phyloP scores from a whole-genome alignment of 2,113 vertebrate genomes.

The Azemiops feae region DNA sequence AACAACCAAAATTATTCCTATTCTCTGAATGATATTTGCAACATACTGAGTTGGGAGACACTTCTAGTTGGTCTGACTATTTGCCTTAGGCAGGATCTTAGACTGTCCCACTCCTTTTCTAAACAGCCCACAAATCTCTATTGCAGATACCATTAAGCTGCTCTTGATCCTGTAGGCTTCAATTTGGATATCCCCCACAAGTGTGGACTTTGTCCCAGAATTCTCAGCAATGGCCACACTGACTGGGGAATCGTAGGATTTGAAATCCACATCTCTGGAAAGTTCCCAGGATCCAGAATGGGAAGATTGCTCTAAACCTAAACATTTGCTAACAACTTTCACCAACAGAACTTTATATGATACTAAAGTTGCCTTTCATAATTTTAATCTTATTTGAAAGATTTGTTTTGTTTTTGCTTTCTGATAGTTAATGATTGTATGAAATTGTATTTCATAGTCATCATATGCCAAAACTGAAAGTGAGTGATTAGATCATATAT shows the following conservation, averaged over 20 bases:
- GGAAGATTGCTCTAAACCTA: background rate
- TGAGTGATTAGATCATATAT: constrained; percentile 30
- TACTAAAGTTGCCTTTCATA: background rate
- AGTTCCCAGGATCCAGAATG: background rate
- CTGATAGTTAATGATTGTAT: constrained; percentile 3
- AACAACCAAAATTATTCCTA: background rate
- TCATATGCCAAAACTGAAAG: constrained; percentile 40
- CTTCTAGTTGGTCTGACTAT: background rate
- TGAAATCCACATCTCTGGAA: background rate
- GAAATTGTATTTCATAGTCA: constrained; percentile 11
- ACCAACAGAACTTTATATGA: background rate
- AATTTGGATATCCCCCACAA: background rate
- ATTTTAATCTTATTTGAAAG: background rate
- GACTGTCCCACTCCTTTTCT: background rate
- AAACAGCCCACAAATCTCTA: background rate
- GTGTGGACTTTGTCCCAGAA: background rate
- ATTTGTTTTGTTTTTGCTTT: constrained; percentile 20
- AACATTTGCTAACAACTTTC: background rate
- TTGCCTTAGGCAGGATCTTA: background rate
- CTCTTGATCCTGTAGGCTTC: background rate
- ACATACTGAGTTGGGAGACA: background rate
- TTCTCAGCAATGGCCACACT: background rate
- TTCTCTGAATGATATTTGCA: background rate
- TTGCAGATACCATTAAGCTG: background rate
- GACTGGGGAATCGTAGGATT: background rate